Evolutionary conservation across 2,113 vertebrate genomes (phyloP).

Genomic region (Myocastor coypus): DNA sequence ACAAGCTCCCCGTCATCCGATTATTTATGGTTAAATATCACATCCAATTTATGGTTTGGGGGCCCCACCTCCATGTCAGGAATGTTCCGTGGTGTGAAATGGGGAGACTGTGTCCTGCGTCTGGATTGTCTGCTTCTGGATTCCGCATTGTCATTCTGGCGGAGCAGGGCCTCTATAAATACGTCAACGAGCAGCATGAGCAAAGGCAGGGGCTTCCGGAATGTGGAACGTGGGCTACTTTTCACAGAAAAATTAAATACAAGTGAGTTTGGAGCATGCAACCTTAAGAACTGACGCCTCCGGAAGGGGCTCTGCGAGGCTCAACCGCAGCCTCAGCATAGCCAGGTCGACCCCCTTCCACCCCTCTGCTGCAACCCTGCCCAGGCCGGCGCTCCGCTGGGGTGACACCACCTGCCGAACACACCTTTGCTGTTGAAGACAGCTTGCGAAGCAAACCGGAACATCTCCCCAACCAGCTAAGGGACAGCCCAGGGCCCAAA

Average conservation of each 20-base stretch:
- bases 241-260: conserved; percentile 9
- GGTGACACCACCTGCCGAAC: background rate
- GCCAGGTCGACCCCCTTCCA: background rate
- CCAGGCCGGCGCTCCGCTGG: background rate
- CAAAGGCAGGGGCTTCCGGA: conserved; percentile 25
- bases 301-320: background rate
- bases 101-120: background rate
- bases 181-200: conserved; percentile 48
- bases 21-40: conserved; percentile 25
- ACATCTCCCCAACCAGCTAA: background rate
- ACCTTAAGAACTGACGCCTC: background rate
- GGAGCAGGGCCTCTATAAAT: background rate
- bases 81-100: background rate
- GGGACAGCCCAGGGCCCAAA: background rate
- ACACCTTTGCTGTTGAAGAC: background rate
- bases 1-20: background rate
- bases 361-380: background rate
- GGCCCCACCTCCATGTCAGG: background rate
- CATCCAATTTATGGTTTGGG: background rate
- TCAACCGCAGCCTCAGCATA: background rate
- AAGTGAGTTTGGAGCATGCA: background rate
- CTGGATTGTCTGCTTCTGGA: background rate
- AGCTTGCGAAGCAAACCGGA: background rate
- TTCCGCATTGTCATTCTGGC: background rate
- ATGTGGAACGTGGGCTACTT: conserved; percentile 6